A percentile compares a stretch with the other conserved stretches of the same genome.
Evolutionary conservation across 1,140 invertebrate genomes (phyloP).

Genomic region (Rhysida immarginata): DNA sequence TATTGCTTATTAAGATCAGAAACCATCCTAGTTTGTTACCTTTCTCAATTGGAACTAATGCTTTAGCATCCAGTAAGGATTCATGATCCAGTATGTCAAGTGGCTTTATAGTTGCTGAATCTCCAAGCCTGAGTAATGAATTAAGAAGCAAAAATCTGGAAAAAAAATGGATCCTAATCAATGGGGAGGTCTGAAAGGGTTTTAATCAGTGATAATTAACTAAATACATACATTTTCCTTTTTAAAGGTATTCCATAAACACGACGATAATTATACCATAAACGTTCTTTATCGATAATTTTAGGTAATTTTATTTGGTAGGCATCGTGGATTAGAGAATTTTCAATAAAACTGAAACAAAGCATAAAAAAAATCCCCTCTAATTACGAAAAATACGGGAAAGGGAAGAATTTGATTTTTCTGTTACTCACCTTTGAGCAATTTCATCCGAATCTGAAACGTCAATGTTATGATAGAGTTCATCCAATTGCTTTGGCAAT

Average conservation of each 20-base stretch:
- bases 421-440: background rate
- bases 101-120: background rate
- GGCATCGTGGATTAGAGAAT: conserved; percentile 58
- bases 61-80: background rate
- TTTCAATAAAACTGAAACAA: background rate
- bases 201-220: background rate
- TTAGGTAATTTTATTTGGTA: conserved; percentile 57
- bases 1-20: background rate
- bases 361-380: background rate
- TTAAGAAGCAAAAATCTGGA: background rate
- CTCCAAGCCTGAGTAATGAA: background rate
- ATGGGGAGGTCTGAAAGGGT: background rate
- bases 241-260: conserved; percentile 50
- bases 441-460: background rate
- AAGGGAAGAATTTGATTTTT: background rate
- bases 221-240: conserved; percentile 47
- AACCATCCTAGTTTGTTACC: background rate
- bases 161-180: background rate
- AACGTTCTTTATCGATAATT: conserved; percentile 46
- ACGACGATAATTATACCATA: conserved; percentile 50
- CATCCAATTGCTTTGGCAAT: background rate
- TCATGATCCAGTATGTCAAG: background rate
- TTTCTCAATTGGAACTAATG: background rate
- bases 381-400: background rate
- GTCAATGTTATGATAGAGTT: background rate